These are phyloP conservation scores for Diabrotica virgifera DNA, from an alignment of 1,140 invertebrate species.

Conservation along the genomic window DNA sequence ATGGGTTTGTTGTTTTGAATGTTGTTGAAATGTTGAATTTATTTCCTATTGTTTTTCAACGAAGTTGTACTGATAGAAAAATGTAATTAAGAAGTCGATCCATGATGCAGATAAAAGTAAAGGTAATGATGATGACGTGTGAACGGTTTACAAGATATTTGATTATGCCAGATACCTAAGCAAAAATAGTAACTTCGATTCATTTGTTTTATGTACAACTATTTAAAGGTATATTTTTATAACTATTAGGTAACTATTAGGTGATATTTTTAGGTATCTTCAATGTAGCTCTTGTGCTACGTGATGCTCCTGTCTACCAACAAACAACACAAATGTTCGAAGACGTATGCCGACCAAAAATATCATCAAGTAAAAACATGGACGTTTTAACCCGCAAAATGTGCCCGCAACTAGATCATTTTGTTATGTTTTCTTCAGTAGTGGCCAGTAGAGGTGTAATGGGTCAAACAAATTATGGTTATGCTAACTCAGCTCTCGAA, in stretches of 20 bases:
- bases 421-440: slow-evolving; percentile 83
- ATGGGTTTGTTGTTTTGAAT: no score
- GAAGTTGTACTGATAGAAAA: no score
- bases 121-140: no score
- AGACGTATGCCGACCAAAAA: not conserved
- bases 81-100: no score
- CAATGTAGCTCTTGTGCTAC: not conserved
- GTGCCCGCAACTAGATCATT: slow-evolving; percentile 40
- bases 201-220: no score
- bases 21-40: no score
- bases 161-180: no score
- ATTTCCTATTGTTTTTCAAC: no score
- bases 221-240: slow-evolving; percentile 20
- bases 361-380: not conserved
- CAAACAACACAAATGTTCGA: not conserved
- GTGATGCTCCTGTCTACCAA: not conserved
- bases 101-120: no score
- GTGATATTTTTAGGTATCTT: not conserved
- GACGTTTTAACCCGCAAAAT: slow-evolving; percentile 12
- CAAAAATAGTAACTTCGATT: no score
- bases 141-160: no score
- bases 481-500: slow-evolving; percentile 73
- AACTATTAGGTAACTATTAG: no score
- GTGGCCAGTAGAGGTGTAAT: slow-evolving; percentile 84
- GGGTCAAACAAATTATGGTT: slow-evolving; percentile 86